Conservation (phyloP, 2,113 vertebrate species). For the Siniperca chuatsi region DNA sequence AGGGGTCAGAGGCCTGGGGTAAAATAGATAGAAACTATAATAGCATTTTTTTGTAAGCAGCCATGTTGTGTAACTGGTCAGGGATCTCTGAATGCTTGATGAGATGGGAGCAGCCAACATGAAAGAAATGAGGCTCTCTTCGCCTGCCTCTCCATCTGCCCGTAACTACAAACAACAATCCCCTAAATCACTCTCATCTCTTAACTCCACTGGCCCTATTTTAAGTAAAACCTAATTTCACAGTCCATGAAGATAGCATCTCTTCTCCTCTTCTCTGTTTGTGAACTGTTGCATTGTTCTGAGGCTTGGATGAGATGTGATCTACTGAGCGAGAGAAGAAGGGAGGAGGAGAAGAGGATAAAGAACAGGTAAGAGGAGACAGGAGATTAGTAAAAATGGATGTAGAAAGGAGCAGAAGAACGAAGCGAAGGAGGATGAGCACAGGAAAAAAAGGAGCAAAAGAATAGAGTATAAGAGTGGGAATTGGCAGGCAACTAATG, state of each 20-base stretch:
- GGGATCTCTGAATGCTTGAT: constrained; percentile 23
- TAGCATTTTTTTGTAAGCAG: background rate
- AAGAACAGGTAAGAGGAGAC: background rate
- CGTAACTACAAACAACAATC: constrained; percentile 27
- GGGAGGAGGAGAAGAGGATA: constrained; percentile 9
- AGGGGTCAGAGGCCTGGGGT: constrained; percentile 20
- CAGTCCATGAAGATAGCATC: constrained; percentile 38
- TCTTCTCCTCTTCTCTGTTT: background rate
- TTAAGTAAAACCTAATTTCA: constrained; percentile 61
- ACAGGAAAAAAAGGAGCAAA: background rate
- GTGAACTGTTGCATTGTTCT: constrained; percentile 32
- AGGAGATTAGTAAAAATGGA: constrained; percentile 16
- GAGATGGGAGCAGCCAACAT: constrained; percentile 11
- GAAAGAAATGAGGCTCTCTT: constrained; percentile 13
- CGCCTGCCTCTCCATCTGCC: constrained; percentile 11
- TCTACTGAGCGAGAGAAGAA: background rate
- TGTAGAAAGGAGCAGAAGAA: background rate
- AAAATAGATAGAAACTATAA: constrained; percentile 22
- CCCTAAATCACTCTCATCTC: constrained; percentile 27
- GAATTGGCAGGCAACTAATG: background rate
- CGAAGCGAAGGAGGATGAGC: background rate
- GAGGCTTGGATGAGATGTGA: constrained; percentile 28
- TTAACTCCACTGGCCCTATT: constrained; percentile 31
- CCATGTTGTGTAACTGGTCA: constrained; percentile 10
- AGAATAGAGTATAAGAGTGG: background rate